Evolutionary conservation across 1,140 invertebrate species (phyloP).

Genomic region (Danaus plexippus): DNA sequence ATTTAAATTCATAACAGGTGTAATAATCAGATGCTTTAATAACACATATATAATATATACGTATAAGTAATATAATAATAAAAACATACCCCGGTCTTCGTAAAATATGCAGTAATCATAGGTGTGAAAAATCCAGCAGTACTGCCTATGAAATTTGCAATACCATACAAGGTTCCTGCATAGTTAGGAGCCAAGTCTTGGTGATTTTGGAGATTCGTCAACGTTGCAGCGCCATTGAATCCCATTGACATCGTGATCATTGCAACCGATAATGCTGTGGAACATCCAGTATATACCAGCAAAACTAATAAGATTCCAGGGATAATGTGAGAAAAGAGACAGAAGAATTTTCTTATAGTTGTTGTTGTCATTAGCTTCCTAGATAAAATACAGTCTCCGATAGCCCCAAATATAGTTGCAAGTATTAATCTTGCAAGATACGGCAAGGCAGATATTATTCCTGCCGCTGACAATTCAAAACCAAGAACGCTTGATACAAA

Average conservation of each 20-base stretch:
- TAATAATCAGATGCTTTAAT: too few relatives aligned
- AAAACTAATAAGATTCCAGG: slow-evolving; percentile 78
- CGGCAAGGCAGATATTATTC: slow-evolving; percentile 79
- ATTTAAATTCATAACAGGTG: too few relatives aligned
- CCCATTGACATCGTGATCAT: slow-evolving; percentile 83
- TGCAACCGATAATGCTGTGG: slow-evolving; percentile 74
- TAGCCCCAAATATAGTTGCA: slow-evolving; percentile 77
- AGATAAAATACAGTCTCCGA: slow-evolving; percentile 77
- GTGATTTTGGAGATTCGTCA: slow-evolving; percentile 88
- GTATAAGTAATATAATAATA: not conserved
- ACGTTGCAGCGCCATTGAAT: slow-evolving; percentile 86
- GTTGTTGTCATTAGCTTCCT: slow-evolving; percentile 73
- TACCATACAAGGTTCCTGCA: slow-evolving; percentile 83
- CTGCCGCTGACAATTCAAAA: slow-evolving; percentile 84
- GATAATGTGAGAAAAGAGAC: slow-evolving; percentile 79
- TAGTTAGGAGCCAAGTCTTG: slow-evolving; percentile 86
- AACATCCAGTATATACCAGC: slow-evolving; percentile 78
- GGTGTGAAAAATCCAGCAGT: slow-evolving; percentile 83
- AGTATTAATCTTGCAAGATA: slow-evolving; percentile 77
- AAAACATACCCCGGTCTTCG: slow-evolving; percentile 73
- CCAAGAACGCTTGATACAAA: slow-evolving; percentile 87
- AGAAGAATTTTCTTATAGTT: slow-evolving; percentile 80
- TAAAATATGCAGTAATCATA: slow-evolving; percentile 78
- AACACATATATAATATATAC: too few relatives aligned
- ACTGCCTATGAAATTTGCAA: slow-evolving; percentile 81